Conservation (phyloP, 2,888 invertebrate species). For the Vanessa cardui region DNA sequence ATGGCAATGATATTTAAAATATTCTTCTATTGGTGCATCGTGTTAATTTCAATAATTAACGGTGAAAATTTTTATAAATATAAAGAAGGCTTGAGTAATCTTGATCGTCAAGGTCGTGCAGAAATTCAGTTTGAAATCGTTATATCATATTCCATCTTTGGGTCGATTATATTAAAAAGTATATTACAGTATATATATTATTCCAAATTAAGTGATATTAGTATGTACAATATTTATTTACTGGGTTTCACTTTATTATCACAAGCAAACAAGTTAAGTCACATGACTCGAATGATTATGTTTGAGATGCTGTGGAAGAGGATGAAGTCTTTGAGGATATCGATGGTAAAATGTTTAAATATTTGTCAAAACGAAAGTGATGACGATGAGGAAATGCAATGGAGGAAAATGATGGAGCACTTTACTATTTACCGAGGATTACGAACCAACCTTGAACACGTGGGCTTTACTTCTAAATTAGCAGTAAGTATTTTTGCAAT, state of each 20-base stretch:
- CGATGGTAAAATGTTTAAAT: background rate
- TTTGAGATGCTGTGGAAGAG: background rate
- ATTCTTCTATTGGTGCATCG: background rate
- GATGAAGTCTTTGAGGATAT: background rate
- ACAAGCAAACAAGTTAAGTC: background rate
- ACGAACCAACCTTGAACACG: background rate
- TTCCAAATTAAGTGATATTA: background rate
- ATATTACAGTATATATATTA: background rate
- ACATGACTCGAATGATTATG: background rate
- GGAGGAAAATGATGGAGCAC: background rate
- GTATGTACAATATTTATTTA: background rate
- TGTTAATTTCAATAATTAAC: background rate
- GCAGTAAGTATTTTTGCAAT: too few species aligned
- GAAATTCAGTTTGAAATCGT: background rate
- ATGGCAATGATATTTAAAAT: too few species aligned
- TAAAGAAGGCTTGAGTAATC: background rate
- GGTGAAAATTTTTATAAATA: slow-evolving; percentile 6
- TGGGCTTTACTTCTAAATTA: background rate
- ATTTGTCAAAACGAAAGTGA: background rate
- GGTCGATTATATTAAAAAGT: background rate
- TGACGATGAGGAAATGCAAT: background rate
- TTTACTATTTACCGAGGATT: slow-evolving; percentile 1
- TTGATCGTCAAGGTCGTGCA: background rate
- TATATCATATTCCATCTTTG: background rate
- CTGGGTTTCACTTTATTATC: background rate